Evolutionary conservation across 2,113 vertebrate genomes (phyloP).

Genomic region (Toxotes jaculatrix): DNA sequence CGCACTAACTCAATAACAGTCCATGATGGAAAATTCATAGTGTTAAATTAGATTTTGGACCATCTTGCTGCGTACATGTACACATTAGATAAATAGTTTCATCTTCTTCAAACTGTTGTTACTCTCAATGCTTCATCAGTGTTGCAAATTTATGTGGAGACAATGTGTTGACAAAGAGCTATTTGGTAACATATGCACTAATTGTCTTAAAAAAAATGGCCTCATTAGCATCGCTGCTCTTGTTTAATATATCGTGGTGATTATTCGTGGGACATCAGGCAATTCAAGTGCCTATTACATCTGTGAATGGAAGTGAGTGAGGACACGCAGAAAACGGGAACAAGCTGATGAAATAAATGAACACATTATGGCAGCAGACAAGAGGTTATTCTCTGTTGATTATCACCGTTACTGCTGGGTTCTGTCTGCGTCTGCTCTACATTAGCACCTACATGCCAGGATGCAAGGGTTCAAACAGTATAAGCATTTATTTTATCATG

Average conservation of each 20-base stretch:
- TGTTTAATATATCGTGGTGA: constrained; percentile 33
- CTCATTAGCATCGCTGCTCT: constrained; percentile 13
- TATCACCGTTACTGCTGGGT: not conserved
- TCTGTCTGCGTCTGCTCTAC: constrained; percentile 19
- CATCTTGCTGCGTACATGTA: not conserved
- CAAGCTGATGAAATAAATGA: constrained; percentile 18
- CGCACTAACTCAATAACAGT: not conserved
- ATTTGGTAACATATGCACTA: constrained; percentile 34
- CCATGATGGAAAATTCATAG: not conserved
- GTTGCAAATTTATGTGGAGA: constrained; percentile 8
- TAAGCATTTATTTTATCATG: not conserved
- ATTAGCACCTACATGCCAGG: constrained; percentile 4
- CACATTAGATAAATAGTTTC: constrained; percentile 19
- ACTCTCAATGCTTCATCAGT: constrained; percentile 20
- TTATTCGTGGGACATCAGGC: constrained; percentile 14
- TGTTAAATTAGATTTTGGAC: constrained; percentile 26
- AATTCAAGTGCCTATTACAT: constrained; percentile 30
- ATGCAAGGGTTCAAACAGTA: not conserved
- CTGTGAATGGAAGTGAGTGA: constrained; percentile 46
- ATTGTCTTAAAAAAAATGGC: constrained; percentile 39
- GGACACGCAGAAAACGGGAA: constrained; percentile 1
- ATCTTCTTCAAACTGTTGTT: constrained; percentile 12
- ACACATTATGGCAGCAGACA: not conserved
- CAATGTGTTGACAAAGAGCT: not conserved
- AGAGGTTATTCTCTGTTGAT: constrained; percentile 5